Base-by-base conservation (phyloP, 2,797 vertebrate species). In the Buphagus erythrorhynchus region DNA sequence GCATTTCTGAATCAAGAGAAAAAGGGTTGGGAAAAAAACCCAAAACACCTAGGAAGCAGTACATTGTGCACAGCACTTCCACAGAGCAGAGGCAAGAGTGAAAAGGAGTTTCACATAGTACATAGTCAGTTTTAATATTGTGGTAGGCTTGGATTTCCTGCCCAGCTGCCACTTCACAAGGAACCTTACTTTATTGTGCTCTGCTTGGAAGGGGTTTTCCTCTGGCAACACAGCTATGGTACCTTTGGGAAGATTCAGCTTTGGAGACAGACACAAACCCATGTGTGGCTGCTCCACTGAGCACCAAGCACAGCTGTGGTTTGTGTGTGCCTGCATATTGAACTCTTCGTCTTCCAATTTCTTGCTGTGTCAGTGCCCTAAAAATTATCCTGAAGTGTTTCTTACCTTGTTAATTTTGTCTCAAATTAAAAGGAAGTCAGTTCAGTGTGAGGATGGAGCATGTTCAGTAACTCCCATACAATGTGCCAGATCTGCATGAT, bases 11-110 rank as follows among this genome's bases (percentile, higher is more conserved):
- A 26, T 75, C 51, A 38, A 65, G 51, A 75, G 35, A 68, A 36
- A 68, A 82, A 59, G 6, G 10, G 14, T 5, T 4, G 42, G 5
- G 0, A 8, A 54, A 58, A 46, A 31, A 11, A 0, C 7, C 5
- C n/a, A 8, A 26, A 38, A 40, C 13, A 35, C 6, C 52, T 40
- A 26, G 65, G 58, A 69, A 57, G 24, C 38, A 78, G 15, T 21
- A 31, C 10, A 12, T 46, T 16, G 5, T 52, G 31, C 61, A 61
- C 11, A 74, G 36, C 38, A 21, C 29, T 80, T 85, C 61, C 61
- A 57, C 31, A 58, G 33, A 49, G 31, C 45, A 68, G 58, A 58
- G 25, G 31, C 16, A 17, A 45, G 46, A 38, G 54, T 16, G 36
- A 66, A 71, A 86, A 63, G 10, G 28, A 55, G n/a, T 25, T 74